Conservation (phyloP, 2,888 invertebrate genomes). For the Augiades crinisus region DNA sequence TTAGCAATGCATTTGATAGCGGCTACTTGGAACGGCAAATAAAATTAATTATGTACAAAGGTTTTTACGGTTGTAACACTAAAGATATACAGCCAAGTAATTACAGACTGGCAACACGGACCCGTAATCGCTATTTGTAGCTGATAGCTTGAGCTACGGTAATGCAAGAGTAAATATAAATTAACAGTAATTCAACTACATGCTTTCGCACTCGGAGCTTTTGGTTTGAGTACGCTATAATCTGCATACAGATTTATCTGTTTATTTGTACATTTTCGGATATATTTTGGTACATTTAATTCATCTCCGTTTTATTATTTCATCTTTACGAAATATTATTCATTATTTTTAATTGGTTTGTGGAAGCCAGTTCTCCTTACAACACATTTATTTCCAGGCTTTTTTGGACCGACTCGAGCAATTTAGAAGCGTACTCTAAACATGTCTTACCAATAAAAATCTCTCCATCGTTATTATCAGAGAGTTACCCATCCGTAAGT, state of each 20-base stretch:
- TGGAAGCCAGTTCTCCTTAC: too few species aligned
- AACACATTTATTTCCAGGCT: too few species aligned
- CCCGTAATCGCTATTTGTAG: constrained; percentile 56
- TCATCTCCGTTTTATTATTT: not conserved
- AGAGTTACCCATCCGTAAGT: too few species aligned
- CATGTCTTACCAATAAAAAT: too few species aligned
- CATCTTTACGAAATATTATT: too few species aligned
- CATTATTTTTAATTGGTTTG: too few species aligned
- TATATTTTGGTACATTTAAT: too few species aligned
- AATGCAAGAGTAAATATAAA: constrained; percentile 14
- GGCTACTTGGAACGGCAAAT: constrained; percentile 21
- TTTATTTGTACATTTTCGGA: too few species aligned
- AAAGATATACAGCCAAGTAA: constrained; percentile 40
- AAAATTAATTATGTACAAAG: constrained; percentile 23
- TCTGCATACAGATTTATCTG: not conserved
- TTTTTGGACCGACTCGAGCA: too few species aligned
- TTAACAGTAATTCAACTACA: constrained; percentile 4
- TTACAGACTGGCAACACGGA: constrained; percentile 56
- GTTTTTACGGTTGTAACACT: constrained; percentile 23
- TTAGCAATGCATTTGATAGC: constrained; percentile 19
- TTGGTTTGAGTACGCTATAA: not conserved
- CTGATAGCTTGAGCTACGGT: constrained; percentile 45
- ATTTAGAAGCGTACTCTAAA: too few species aligned
- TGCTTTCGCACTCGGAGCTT: not conserved
- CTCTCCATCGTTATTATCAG: too few species aligned